Evolutionary conservation across 2,797 vertebrate species (phyloP), one percentile per base, ranked within the genome.

Genomic region (Enteromius thamalakanensis): DNA sequence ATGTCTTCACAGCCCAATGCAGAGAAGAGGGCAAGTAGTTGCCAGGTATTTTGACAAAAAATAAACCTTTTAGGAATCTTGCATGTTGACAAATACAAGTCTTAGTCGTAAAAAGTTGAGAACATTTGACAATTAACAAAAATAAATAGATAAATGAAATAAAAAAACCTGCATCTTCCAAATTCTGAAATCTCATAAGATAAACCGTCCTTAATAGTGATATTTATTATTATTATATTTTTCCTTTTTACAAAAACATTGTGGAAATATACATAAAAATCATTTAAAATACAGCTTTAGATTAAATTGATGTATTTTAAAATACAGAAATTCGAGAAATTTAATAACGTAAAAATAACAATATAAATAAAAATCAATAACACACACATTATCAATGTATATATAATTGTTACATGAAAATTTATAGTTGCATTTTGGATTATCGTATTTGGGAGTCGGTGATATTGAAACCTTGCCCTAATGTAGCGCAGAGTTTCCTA

Each of bases 21-120:
- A 42, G 15, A 58, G 58, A 26, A 74, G 55, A 9, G 29, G 37
- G 32, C 6, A 21, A 9, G 32, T 3, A 75, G 81, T 87, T 84
- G 84, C 86, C 84, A 85, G 58, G 10, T 72, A 47, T 6, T 40
- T 40, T 40, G 37, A 40, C 1, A 40, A 8, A 40, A 40, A 40
- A 37, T 1, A 7, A 7, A 0, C 26, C 4, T 5, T 69, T 53
- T 5, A 49, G 1, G 0, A 51, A 17, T 58, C 29, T 12, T 10
- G 2, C 2, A 26, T 9, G 1, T n/a, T 42, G 17, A 34, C 29
- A 21, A 45, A 4, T 1, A 15, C 8, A 21, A 10, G 51, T 9
- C 15, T 42, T 5, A 23, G 21, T 65, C 34, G 7, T 65, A 65
- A 19, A 11, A 5, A 21, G 8, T 67, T 37, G 34, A 34, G 34